These are phyloP conservation scores for Cyprinella venusta DNA, from an alignment of 2,797 vertebrate genomes.

Conservation along the genomic window DNA sequence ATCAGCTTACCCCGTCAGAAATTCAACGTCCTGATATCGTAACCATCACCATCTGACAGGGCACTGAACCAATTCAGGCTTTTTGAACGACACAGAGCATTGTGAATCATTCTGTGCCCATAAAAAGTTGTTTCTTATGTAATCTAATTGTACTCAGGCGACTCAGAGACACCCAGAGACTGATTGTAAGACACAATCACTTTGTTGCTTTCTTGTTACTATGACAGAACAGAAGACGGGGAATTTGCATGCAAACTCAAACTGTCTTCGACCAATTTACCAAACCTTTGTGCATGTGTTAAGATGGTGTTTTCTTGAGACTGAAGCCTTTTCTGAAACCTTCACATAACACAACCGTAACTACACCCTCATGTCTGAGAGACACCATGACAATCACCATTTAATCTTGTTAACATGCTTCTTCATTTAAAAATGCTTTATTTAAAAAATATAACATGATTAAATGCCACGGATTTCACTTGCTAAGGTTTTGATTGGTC, in stretches of 20 bases:
- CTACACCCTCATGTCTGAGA: neutral
- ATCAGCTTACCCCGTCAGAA: constrained; percentile 33
- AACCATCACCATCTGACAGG: neutral
- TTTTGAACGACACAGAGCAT: constrained; percentile 26
- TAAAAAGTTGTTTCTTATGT: constrained; percentile 47
- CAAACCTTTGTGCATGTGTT: neutral
- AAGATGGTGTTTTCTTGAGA: neutral
- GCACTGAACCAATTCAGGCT: constrained; percentile 11
- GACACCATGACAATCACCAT: neutral
- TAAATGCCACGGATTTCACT: no score
- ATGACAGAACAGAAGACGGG: constrained; percentile 5
- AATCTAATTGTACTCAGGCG: constrained; percentile 48
- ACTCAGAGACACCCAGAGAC: constrained; percentile 26
- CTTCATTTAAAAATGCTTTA: neutral
- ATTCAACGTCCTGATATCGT: neutral
- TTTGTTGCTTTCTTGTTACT: constrained; percentile 43
- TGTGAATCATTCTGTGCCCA: constrained; percentile 52
- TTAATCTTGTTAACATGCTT: neutral
- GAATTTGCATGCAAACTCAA: neutral
- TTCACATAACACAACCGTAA: neutral
- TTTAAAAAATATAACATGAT: neutral
- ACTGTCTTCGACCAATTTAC: constrained; percentile 4
- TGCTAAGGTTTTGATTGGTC: neutral
- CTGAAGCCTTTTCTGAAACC: neutral
- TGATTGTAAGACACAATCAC: constrained; percentile 26